phyloP scores from a whole-genome alignment of 2,888 invertebrate species.

The Sturmia bella region DNA sequence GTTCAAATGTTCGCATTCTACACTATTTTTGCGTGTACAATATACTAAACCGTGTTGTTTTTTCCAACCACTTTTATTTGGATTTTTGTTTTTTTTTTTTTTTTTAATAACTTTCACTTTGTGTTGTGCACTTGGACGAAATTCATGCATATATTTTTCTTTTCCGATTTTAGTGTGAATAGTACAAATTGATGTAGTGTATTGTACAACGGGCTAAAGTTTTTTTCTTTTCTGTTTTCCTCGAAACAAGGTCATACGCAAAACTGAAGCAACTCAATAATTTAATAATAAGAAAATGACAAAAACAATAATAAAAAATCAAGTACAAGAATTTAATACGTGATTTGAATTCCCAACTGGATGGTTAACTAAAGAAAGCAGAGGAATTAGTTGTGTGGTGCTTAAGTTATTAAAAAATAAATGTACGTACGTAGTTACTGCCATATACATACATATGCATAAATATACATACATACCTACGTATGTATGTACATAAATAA shows the following conservation, averaged over 20 bases:
- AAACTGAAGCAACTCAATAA: slow-evolving; percentile 45
- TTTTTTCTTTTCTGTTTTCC: slow-evolving; percentile 23
- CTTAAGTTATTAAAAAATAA: too few species aligned
- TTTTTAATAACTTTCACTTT: slow-evolving; percentile 69
- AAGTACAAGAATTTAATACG: slow-evolving; percentile 52
- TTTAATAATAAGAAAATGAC: slow-evolving; percentile 32
- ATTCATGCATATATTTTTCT: slow-evolving; percentile 42
- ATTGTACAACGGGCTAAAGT: slow-evolving; percentile 27
- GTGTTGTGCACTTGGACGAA: slow-evolving; percentile 61
- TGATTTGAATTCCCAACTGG: slow-evolving; percentile 59
- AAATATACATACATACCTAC: too few species aligned
- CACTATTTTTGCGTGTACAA: slow-evolving; percentile 66
- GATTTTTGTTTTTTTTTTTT: slow-evolving; percentile 52
- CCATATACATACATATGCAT: too few species aligned
- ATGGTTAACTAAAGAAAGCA: slow-evolving; percentile 33
- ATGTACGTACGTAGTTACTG: too few species aligned
- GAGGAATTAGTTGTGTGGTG: slow-evolving; percentile 10
- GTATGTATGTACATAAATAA: slow-evolving; percentile 6
- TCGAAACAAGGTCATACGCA: slow-evolving; percentile 66
- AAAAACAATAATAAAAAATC: slow-evolving; percentile 28
- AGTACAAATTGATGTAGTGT: slow-evolving; percentile 9
- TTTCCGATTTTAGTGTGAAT: slow-evolving; percentile 29
- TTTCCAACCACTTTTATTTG: neutral
- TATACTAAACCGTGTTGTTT: slow-evolving; percentile 34
- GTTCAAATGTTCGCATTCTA: slow-evolving; percentile 58